Base-by-base conservation (phyloP, 1,140 invertebrate genomes). In the Leptonema lineaticorne region DNA sequence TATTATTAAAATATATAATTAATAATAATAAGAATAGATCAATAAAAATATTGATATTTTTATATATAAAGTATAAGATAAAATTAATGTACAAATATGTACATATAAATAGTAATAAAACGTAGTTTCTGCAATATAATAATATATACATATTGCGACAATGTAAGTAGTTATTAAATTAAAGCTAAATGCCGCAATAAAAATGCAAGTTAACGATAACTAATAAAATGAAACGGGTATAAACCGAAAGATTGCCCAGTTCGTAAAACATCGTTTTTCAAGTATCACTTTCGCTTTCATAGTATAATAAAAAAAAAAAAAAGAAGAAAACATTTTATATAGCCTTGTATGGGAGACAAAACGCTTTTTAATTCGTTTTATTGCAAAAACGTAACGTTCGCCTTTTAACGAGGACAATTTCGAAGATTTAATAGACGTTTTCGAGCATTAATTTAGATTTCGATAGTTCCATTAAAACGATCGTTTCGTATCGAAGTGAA, bases 281-380 rank as follows among this genome's bases (percentile, higher is more conserved):
- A 5, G 20, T 50, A 24, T 22, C 27, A 26, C 37, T 64, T 48
- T 64, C 26, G 26, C 28, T 45, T 27, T 48, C 63, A 30, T 22
- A 14, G 45, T 64, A 48, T 26, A 27, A 64, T 30, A 64, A 64
- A 48, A 29, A 16, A 5, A 20, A n/a, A n/a, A n/a, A n/a, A n/a
- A n/a, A n/a, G n/a, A n/a, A n/a, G n/a, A n/a, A n/a, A n/a, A n/a
- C n/a, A 46, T 45, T 27, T n/a, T 46, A 16, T 50, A 28, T 64
- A 22, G 28, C 22, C 1, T 46, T 64, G 11, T 22, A 41, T 41
- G 37, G 11, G 37, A n/a, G n/a, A n/a, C n/a, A n/a, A n/a, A 41
- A 41, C 16, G 22, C 20, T 20, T 26, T 26, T 53, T 53, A 53
- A 53, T 41, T 4, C 37, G 9, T 41, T 41, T 41, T 41, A 41